These are phyloP conservation scores for Plestiodon gilberti DNA, from an alignment of 2,113 vertebrate genomes.

Conservation along the genomic window DNA sequence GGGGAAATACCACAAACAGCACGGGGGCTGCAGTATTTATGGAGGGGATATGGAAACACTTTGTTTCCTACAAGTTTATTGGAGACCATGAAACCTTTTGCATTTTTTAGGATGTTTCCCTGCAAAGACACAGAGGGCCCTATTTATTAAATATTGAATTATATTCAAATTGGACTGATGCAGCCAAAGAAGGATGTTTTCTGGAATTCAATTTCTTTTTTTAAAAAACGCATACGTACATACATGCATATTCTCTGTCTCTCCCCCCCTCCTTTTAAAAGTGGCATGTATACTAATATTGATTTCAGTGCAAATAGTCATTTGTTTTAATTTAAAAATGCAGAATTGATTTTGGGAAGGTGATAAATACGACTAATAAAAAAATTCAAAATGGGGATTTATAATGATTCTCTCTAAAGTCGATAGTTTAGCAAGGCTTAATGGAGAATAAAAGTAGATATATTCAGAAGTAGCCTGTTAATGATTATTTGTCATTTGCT, in stretches of 20 bases:
- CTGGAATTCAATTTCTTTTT: slow-evolving; percentile 65
- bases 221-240: background rate
- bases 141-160: slow-evolving; percentile 81
- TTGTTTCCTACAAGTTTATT: slow-evolving; percentile 63
- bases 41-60: slow-evolving; percentile 63
- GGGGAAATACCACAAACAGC: slow-evolving; percentile 24
- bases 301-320: slow-evolving; percentile 71
- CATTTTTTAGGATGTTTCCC: slow-evolving; percentile 76
- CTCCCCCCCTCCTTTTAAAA: slow-evolving; percentile 33
- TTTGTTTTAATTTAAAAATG: slow-evolving; percentile 83
- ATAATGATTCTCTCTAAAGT: slow-evolving; percentile 67
- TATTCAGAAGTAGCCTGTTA: slow-evolving; percentile 49
- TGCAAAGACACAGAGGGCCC: slow-evolving; percentile 70
- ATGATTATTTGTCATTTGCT: slow-evolving; percentile 55
- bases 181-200: slow-evolving; percentile 71
- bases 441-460: slow-evolving; percentile 58
- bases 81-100: slow-evolving; percentile 64
- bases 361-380: slow-evolving; percentile 79
- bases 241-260: no score
- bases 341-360: slow-evolving; percentile 77
- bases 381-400: slow-evolving; percentile 66
- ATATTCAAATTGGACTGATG: slow-evolving; percentile 76
- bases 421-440: slow-evolving; percentile 60
- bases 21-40: slow-evolving; percentile 60
- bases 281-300: slow-evolving; percentile 74